A percentile compares a stretch with the other conserved stretches of the same genome.
phyloP scores from a whole-genome alignment of 2,888 invertebrate genomes.

The Steinernema hermaphroditum region DNA sequence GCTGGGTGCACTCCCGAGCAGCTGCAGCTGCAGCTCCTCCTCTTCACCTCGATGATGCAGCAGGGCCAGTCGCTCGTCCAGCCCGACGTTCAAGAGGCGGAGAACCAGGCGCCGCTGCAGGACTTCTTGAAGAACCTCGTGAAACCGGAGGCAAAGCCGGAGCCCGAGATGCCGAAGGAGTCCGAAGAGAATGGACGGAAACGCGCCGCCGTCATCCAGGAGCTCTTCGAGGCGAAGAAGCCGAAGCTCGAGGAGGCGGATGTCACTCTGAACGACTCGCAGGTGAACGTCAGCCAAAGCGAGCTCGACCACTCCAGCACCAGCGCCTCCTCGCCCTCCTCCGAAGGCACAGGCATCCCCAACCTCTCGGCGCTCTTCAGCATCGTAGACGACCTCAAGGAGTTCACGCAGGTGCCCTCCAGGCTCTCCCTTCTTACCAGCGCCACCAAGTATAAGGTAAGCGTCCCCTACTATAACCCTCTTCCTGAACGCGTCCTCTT shows the following conservation, averaged over 20 bases:
- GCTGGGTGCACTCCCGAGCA: not conserved
- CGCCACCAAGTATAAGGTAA: constrained; percentile 7
- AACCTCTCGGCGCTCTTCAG: constrained; percentile 14
- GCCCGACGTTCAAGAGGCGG: not conserved
- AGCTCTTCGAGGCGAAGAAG: constrained; percentile 8
- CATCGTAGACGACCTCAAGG: constrained; percentile 9
- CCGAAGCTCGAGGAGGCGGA: constrained; percentile 4
- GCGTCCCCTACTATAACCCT: too few species aligned
- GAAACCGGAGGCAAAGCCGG: not conserved
- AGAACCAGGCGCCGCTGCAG: not conserved
- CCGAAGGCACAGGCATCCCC: not conserved
- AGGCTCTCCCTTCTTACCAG: constrained; percentile 13
- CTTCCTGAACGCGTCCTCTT: too few species aligned
- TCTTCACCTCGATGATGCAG: not conserved
- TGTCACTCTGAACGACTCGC: constrained; percentile 4
- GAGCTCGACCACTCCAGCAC: constrained; percentile 18
- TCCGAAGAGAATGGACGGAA: not conserved
- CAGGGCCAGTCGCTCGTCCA: too few species aligned
- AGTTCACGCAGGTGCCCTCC: constrained; percentile 13
- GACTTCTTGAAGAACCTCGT: not conserved
- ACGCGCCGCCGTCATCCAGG: constrained; percentile 13
- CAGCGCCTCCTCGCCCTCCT: constrained; percentile 7
- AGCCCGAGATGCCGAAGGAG: not conserved
- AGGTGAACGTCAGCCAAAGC: not conserved
- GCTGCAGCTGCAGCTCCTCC: not conserved